These are phyloP conservation scores for Crypturellus undulatus DNA, from an alignment of 2,113 vertebrate genomes.

Conservation along the genomic window DNA sequence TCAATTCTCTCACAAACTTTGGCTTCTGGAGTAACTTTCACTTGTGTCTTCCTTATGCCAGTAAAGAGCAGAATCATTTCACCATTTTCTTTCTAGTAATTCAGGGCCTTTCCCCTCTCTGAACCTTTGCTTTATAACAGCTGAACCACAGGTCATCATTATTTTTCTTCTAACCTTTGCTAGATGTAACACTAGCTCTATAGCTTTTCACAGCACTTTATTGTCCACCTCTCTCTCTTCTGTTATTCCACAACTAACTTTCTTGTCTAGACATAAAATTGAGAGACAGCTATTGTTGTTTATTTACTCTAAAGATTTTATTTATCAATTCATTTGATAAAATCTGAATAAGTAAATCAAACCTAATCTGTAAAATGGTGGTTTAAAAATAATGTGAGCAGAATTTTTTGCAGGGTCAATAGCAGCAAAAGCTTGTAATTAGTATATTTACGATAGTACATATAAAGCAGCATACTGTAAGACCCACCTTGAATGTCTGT, in stretches of 20 bases:
- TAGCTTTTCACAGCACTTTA: not conserved
- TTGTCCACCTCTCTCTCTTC: not conserved
- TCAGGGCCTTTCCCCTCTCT: constrained; percentile 8
- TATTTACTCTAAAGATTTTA: constrained; percentile 16
- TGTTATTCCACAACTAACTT: not conserved
- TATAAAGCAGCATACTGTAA: not conserved
- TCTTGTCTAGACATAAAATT: constrained; percentile 12
- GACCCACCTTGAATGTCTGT: not conserved
- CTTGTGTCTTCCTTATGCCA: not conserved
- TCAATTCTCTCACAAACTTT: not conserved
- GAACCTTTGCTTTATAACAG: constrained; percentile 24
- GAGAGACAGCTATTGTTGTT: not conserved
- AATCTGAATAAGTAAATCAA: not conserved
- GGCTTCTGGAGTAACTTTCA: constrained; percentile 4
- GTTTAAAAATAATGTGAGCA: not conserved
- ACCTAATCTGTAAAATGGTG: not conserved
- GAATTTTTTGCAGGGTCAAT: not conserved
- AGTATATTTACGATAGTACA: not conserved
- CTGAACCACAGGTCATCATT: not conserved
- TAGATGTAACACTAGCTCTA: not conserved
- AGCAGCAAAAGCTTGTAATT: not conserved
- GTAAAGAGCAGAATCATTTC: constrained; percentile 9
- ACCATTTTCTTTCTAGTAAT: constrained; percentile 25
- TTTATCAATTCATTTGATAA: not conserved
- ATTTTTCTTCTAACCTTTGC: constrained; percentile 25